Conservation (phyloP, 2,113 vertebrate species). For the Tragelaphus imberbis region DNA sequence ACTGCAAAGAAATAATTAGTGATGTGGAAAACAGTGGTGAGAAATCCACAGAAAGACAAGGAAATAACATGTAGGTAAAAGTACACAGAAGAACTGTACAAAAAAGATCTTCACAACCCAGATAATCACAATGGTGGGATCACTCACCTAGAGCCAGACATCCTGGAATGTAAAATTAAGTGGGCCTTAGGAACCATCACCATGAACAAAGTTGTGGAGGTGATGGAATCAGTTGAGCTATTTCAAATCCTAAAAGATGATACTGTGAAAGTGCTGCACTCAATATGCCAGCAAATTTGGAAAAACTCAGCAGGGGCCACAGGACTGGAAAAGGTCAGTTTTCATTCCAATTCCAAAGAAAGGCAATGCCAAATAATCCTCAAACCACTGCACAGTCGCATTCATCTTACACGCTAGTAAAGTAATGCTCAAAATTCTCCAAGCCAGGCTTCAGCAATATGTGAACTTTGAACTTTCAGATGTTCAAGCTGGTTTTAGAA, state of each 20-base stretch:
- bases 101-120: neutral
- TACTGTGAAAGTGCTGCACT: neutral
- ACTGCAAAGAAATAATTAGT: slow-evolving; percentile 1
- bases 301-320: neutral
- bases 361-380: neutral
- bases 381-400: neutral
- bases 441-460: neutral
- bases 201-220: neutral
- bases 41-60: slow-evolving; percentile 15
- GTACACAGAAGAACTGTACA: neutral
- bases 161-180: neutral
- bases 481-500: neutral
- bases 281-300: neutral
- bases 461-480: neutral
- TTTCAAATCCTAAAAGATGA: neutral
- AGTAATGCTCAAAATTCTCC: neutral
- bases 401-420: neutral
- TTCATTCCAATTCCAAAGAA: neutral
- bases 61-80: neutral
- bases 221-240: neutral
- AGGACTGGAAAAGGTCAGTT: neutral
- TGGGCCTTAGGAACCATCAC: neutral
- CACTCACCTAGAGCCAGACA: neutral
- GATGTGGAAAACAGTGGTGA: neutral
- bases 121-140: neutral